A percentile compares a stretch with the other conserved stretches of the same genome.
phyloP scores from a whole-genome alignment of 2,888 invertebrate genomes.

The Sesia apiformis region DNA sequence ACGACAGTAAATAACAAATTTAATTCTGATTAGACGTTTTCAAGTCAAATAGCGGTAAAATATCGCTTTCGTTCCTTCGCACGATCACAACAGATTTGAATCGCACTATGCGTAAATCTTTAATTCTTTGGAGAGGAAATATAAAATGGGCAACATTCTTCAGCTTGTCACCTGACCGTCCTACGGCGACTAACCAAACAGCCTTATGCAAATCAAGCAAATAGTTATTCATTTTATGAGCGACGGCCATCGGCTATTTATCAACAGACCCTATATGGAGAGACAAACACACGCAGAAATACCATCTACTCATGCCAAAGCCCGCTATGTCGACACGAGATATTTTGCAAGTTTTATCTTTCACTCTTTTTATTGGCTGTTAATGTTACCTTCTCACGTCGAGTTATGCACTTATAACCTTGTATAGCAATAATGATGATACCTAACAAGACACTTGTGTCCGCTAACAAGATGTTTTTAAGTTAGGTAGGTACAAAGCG shows the following conservation, averaged over 20 bases:
- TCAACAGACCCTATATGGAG: constrained; percentile 39
- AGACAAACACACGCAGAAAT: constrained; percentile 33
- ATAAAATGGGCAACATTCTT: constrained; percentile 51
- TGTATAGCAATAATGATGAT: neutral
- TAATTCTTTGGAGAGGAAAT: constrained; percentile 45
- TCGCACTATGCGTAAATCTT: constrained; percentile 36
- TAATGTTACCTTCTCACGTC: neutral
- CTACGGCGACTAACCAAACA: constrained; percentile 38
- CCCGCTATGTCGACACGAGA: constrained; percentile 33
- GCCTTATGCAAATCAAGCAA: constrained; percentile 57
- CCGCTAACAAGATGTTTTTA: neutral
- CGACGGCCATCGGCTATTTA: constrained; percentile 42
- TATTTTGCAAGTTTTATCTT: constrained; percentile 36
- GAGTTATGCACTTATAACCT: neutral
- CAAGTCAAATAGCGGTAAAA: constrained; percentile 47
- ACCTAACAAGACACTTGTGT: neutral
- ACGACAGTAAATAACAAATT: constrained; percentile 42
- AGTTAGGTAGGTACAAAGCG: neutral
- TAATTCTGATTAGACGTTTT: constrained; percentile 50
- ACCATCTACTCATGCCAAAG: constrained; percentile 28
- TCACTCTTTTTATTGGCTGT: constrained; percentile 1
- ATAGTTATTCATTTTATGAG: constrained; percentile 51
- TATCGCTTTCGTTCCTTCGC: constrained; percentile 35
- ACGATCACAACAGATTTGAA: constrained; percentile 30
- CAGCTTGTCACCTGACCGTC: constrained; percentile 29